These are phyloP conservation scores for Orchesella flavescens DNA, from an alignment of 2,888 invertebrate genomes.

Conservation along the genomic window DNA sequence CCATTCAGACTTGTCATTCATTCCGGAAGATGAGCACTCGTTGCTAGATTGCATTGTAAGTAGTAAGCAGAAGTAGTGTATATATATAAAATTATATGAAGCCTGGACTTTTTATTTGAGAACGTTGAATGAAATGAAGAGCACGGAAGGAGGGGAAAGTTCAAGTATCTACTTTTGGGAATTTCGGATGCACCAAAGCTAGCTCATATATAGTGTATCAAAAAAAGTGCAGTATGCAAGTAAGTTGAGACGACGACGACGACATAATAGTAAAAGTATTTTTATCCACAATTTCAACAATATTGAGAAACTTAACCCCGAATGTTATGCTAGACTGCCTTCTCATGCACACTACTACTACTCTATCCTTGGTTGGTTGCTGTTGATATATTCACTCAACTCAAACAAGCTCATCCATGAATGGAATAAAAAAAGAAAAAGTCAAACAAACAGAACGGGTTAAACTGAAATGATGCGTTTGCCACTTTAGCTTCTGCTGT, in stretches of 20 bases:
- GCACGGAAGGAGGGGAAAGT: slow-evolving; percentile 26
- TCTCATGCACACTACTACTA: no score
- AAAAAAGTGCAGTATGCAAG: background rate
- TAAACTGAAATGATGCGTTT: background rate
- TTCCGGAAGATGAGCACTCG: slow-evolving; percentile 45
- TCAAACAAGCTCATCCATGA: background rate
- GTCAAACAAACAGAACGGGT: slow-evolving; percentile 33
- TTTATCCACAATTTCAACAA: slow-evolving; percentile 14
- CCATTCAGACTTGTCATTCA: slow-evolving; percentile 46
- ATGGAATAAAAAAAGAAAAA: slow-evolving; percentile 25
- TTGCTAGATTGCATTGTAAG: background rate
- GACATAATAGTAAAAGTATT: slow-evolving; percentile 31
- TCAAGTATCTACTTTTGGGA: slow-evolving; percentile 50
- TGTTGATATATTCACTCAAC: slow-evolving; percentile 15
- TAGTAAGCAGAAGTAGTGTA: slow-evolving; percentile 2
- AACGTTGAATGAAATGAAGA: slow-evolving; percentile 3
- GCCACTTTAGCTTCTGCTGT: slow-evolving; percentile 22
- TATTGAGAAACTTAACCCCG: background rate
- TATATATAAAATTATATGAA: background rate
- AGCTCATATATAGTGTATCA: background rate
- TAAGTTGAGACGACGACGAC: background rate
- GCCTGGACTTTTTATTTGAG: slow-evolving; percentile 5
- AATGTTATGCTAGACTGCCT: background rate
- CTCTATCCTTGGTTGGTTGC: background rate
- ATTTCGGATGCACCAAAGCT: slow-evolving; percentile 34